Conservation (phyloP, 64 coral and sea anemone genomes). For the Stichodactyla helianthus region DNA sequence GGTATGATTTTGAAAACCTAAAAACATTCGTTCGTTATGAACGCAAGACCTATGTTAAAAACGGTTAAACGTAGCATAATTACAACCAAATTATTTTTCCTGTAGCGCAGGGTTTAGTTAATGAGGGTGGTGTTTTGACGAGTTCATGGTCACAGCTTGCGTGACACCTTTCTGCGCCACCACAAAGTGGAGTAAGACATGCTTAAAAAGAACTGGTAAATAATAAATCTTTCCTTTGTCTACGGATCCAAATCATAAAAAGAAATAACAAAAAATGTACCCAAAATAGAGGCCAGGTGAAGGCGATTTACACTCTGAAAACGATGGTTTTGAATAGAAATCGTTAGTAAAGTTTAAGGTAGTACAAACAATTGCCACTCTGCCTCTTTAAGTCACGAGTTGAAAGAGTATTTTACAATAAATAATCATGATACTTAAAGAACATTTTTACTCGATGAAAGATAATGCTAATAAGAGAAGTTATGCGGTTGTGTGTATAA, state of each 20-base stretch:
- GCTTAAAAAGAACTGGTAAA: not conserved
- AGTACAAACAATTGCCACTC: not conserved
- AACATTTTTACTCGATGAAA: not conserved
- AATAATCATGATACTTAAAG: not conserved
- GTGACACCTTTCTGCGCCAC: not conserved
- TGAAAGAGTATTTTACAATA: not conserved
- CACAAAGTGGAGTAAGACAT: not conserved
- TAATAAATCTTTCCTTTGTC: not conserved
- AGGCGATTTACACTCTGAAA: too few species aligned
- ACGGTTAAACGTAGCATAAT: too few species aligned
- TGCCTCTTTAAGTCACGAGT: not conserved
- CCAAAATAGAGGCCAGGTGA: not conserved
- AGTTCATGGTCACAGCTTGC: not conserved
- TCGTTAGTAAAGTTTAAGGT: not conserved
- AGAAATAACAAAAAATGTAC: not conserved
- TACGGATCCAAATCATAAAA: not conserved
- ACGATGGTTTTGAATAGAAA: not conserved
- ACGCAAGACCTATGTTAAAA: too few species aligned
- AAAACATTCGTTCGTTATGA: too few species aligned
- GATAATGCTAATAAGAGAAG: not conserved
- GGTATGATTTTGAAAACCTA: too few species aligned
- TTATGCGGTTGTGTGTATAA: not conserved
- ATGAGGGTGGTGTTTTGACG: not conserved
- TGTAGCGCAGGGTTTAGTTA: too few species aligned
- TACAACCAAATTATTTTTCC: too few species aligned